phyloP scores from a whole-genome alignment of 2,888 invertebrate genomes.

The Sclerodermus sp. region DNA sequence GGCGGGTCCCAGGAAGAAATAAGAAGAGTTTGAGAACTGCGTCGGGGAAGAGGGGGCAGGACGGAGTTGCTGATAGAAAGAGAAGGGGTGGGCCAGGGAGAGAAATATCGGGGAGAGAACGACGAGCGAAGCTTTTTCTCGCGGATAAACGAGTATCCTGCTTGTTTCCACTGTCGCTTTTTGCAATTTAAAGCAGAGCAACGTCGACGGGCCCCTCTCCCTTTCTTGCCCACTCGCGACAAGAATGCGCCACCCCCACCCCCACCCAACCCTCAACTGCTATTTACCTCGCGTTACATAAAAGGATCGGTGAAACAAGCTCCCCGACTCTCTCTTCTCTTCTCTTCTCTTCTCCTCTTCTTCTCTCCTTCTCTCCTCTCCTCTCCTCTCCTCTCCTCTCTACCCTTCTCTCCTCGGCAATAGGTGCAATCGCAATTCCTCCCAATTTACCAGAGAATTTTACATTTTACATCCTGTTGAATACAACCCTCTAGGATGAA shows the following conservation, averaged over 20 bases:
- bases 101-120: not conserved
- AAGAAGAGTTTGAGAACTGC: conserved; percentile 14
- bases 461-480: too few species aligned
- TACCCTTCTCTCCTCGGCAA: too few species aligned
- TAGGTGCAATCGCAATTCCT: too few species aligned
- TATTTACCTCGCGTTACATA: too few species aligned
- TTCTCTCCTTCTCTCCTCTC: not conserved
- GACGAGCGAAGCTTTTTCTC: too few species aligned
- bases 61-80: not conserved
- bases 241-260: not conserved
- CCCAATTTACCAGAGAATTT: too few species aligned
- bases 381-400: not conserved
- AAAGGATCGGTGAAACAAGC: too few species aligned
- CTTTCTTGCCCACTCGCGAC: not conserved
- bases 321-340: too few species aligned
- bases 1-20: too few species aligned
- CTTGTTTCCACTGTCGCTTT: conserved; percentile 6
- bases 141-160: not conserved
- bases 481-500: too few species aligned
- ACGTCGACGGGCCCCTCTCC: not conserved
- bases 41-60: not conserved
- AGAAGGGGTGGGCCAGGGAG: not conserved
- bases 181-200: conserved; percentile 2
- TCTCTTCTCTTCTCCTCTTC: too few species aligned
- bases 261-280: too few species aligned